Percentiles rank a stretch among this genome's conserved stretches.
Evolutionary conservation across 2,113 vertebrate species (phyloP).

Genomic region (Hemicordylus capensis): DNA sequence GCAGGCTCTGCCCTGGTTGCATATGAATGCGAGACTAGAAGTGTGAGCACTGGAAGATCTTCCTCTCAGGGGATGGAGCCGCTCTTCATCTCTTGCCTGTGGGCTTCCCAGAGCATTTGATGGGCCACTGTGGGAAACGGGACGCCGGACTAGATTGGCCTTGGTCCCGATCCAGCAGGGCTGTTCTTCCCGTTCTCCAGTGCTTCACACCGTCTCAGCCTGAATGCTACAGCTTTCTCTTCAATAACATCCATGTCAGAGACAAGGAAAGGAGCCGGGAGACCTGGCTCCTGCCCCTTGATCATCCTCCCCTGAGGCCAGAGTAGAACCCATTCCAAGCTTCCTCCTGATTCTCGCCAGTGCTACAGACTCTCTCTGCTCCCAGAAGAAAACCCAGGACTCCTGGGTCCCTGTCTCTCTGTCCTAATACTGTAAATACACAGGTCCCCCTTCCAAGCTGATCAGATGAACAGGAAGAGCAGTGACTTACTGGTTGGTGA

Average conservation of each 20-base stretch:
- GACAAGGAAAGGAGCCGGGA: not conserved
- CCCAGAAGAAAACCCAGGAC: too few species aligned
- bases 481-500: conserved; percentile 59
- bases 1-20: too few species aligned
- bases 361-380: not conserved
- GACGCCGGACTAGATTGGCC: too few species aligned
- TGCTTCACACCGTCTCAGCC: not conserved
- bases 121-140: too few species aligned
- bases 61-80: too few species aligned
- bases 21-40: too few species aligned
- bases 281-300: not conserved
- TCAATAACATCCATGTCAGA: not conserved
- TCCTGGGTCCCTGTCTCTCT: not conserved
- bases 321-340: not conserved
- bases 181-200: not conserved
- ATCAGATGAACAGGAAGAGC: rapidly evolving
- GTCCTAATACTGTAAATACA: not conserved
- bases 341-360: not conserved
- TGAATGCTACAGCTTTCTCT: not conserved
- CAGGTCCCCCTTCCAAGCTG: not conserved
- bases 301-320: not conserved
- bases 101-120: too few species aligned
- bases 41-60: too few species aligned
- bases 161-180: too few species aligned
- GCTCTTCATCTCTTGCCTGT: too few species aligned